Base-by-base conservation (phyloP, 2,888 invertebrate species). In the Acleris cristana region DNA sequence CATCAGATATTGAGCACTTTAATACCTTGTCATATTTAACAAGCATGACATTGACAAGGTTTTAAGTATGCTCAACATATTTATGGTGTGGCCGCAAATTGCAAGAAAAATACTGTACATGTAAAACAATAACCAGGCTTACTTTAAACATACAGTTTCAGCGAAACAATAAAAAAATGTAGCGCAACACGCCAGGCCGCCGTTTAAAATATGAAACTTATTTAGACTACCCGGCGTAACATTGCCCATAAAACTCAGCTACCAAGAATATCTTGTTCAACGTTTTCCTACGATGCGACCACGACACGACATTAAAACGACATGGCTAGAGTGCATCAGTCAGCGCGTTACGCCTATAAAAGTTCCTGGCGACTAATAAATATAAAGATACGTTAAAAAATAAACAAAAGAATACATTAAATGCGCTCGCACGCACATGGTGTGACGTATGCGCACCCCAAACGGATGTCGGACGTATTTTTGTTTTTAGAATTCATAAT, bases 301-400 rank as follows among this genome's bases (percentile, higher is more conserved):
- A 64, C 57, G 64, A 52, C 40, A 63, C 30, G 63, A 53, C 53
- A 52, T 59, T 58, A 44, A 44, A 59, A 65, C 49, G 65, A 55
- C 59, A n/a, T 23, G 53, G 40, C 65, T 65, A 55, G 23, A 65
- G 72, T 73, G 70, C 73, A 78, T 86, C 83, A 81, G 77, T 86
- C 86, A 82, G 75, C 80, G 77, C 71, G 69, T 69, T 67, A 73
- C 72, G 74, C 74, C 72, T 82, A 85, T 88, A 85, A 86, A 85
- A 76, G 73, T 81, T 75, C 72, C 77, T 74, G 73, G 64, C 80
- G 74, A 74, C 76, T 77, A 80, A 83, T 84, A 83, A 82, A 79
- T 77, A 84, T 86, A 82, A 82, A 77, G 77, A 74, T 75, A 70
- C 76, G 75, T 75, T 76, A 77, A 80, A 76, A 82, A 81, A 77